Evolutionary conservation across 2,113 vertebrate genomes (phyloP), one percentile per base, ranked within the genome.

Genomic region (Pavo muticus): DNA sequence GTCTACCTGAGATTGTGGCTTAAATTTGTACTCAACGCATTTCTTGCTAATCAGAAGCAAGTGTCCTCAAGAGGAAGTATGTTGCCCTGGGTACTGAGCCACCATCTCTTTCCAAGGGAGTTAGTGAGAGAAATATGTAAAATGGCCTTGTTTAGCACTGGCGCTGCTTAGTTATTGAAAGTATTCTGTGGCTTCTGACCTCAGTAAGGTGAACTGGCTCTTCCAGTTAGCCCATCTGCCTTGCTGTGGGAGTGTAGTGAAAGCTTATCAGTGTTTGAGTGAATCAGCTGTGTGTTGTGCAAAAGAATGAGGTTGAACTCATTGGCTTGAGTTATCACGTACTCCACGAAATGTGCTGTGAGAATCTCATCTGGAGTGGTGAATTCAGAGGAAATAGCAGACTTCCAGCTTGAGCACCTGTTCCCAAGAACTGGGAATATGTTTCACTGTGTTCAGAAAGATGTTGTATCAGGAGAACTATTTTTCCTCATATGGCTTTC

Each of bases 281-380:
- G 68, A 83, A 48, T 90, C 72, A 73, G 50, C 42, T 65, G 12
- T 2, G 11, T 63, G 45, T 60, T 60, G 21, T 12, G 14, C 25
- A 56, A 50, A 52, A 42, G 20, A 6, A 21, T 12, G 10, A 14
- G 6, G 54, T 18, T 40, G 57, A 75, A 25, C 5, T 84, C 50
- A 20, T 84, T 40, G n/a, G 16, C 18, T 84, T 77, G 27, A 73
- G 11, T 37, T 47, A 45, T 50, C 23, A 23, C 44, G 32, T 73
- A 35, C 18, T 64, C 8, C 32, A 42, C 0, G 0, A 81, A 18
- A 1, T 44, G 21, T 40, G 42, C 27, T 59, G 6, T 45, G 69
- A 63, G 44, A 32, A 70, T 7, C 18, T 72, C 7, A 48, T 67
- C 5, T 59, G 32, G 6, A 73, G 48, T 12, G 14, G 8, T n/a